Conservation (phyloP, 2,888 invertebrate genomes). For the Tetranychus truncatus region DNA sequence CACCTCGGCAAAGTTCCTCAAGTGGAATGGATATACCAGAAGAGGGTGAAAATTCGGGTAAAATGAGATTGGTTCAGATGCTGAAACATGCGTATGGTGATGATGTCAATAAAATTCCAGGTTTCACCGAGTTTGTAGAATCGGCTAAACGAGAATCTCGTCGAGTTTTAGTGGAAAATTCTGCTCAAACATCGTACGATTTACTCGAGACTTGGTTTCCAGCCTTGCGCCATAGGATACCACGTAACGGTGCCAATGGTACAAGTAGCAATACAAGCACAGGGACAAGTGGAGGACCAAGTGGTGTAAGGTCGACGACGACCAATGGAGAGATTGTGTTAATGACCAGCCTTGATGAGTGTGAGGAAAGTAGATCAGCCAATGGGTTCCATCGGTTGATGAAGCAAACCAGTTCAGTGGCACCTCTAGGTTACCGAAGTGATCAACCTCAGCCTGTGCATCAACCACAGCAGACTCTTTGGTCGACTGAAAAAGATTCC, state of each 20-base stretch:
- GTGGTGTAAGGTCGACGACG: too few species aligned
- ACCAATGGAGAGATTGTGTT: neutral
- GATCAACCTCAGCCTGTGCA: neutral
- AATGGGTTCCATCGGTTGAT: neutral
- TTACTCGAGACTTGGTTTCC: conserved; percentile 26
- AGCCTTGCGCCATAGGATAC: conserved; percentile 20
- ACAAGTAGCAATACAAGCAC: neutral
- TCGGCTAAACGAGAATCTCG: conserved; percentile 7
- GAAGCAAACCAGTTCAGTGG: neutral
- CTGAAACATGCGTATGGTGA: conserved; percentile 23
- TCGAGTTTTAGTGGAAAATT: conserved; percentile 19
- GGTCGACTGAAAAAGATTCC: neutral
- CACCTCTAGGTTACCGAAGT: neutral
- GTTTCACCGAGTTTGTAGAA: conserved; percentile 18
- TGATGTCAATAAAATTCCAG: conserved; percentile 22
- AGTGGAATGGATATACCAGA: conserved; percentile 23
- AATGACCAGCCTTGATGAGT: neutral
- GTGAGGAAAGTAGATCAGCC: neutral
- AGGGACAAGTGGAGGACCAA: neutral
- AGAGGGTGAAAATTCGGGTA: conserved; percentile 15
- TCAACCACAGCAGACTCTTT: neutral
- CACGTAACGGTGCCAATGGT: neutral
- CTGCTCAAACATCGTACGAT: conserved; percentile 26
- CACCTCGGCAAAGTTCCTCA: conserved; percentile 21
- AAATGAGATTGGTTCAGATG: conserved; percentile 21